Percentiles rank a stretch among this genome's conserved stretches.
Conservation (phyloP, 1,140 invertebrate species). For the Danaus plexippus region DNA sequence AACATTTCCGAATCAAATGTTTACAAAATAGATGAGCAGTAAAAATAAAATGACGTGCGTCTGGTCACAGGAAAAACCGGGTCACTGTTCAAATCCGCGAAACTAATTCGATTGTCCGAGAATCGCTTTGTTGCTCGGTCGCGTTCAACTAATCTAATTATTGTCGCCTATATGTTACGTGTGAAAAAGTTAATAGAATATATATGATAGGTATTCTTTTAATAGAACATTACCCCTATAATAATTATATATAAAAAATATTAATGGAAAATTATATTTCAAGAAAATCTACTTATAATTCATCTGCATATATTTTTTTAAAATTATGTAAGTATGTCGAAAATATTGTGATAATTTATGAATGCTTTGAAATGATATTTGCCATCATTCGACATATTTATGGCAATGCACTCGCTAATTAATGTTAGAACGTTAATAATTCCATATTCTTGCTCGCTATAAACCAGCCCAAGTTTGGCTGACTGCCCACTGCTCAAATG, state of each 20-base stretch:
- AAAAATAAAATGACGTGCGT: neutral
- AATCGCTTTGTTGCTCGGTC: slow-evolving; percentile 34
- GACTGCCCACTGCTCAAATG: slow-evolving; percentile 10
- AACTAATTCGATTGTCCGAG: slow-evolving; percentile 51
- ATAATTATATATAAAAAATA: slow-evolving; percentile 2
- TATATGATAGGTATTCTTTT: neutral
- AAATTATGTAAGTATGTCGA: too few species aligned
- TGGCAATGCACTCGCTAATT: too few species aligned
- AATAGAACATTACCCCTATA: slow-evolving; percentile 3
- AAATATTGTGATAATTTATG: too few species aligned
- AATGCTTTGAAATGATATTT: neutral
- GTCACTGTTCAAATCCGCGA: slow-evolving; percentile 54
- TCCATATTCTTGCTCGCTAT: slow-evolving; percentile 13
- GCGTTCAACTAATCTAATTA: slow-evolving; percentile 49
- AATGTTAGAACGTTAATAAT: slow-evolving; percentile 1
- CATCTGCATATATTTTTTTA: too few species aligned
- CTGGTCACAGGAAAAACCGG: slow-evolving; percentile 27
- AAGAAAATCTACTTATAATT: too few species aligned
- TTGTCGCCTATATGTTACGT: slow-evolving; percentile 12
- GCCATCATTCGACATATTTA: slow-evolving; percentile 9
- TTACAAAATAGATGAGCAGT: too few species aligned
- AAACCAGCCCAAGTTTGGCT: slow-evolving; percentile 12
- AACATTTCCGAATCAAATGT: too few species aligned
- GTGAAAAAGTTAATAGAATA: neutral
- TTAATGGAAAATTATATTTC: neutral